These are phyloP conservation scores for Macrophya alboannulata DNA, from an alignment of 2,888 invertebrate species.

Conservation along the genomic window DNA sequence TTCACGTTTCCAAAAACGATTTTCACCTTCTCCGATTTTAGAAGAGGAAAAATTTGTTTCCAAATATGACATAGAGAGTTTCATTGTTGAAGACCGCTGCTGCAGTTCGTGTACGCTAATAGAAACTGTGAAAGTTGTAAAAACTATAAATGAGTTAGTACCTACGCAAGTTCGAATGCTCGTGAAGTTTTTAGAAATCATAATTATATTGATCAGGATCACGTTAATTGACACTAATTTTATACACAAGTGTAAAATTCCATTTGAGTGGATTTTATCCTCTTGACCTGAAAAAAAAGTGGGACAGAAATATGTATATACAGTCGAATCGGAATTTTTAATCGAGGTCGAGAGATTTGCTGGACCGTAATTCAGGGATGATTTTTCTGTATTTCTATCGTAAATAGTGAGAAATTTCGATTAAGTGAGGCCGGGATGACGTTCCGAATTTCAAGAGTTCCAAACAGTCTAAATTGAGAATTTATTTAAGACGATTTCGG, in stretches of 20 bases:
- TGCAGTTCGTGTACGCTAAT: neutral
- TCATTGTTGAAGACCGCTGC: neutral
- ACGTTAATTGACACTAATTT: constrained; percentile 1
- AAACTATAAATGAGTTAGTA: neutral
- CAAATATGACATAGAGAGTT: neutral
- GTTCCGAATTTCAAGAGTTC: no score
- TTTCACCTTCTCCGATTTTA: no score
- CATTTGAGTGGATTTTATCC: constrained; percentile 2
- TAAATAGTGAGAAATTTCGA: neutral
- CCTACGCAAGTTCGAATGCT: neutral
- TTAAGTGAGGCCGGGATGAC: no score
- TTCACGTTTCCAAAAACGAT: neutral
- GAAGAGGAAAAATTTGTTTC: neutral
- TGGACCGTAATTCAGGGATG: neutral
- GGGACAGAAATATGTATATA: neutral
- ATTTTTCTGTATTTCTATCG: neutral
- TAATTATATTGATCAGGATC: neutral
- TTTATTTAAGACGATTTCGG: no score
- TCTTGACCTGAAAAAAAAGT: neutral
- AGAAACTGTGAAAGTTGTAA: neutral
- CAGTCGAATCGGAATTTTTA: neutral
- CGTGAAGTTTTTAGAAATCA: neutral
- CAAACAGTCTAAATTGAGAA: no score
- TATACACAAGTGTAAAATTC: neutral
- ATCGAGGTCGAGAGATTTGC: constrained; percentile 6